Base-by-base conservation (phyloP, 2,113 vertebrate species). In the Chloropsis cyanopogon region DNA sequence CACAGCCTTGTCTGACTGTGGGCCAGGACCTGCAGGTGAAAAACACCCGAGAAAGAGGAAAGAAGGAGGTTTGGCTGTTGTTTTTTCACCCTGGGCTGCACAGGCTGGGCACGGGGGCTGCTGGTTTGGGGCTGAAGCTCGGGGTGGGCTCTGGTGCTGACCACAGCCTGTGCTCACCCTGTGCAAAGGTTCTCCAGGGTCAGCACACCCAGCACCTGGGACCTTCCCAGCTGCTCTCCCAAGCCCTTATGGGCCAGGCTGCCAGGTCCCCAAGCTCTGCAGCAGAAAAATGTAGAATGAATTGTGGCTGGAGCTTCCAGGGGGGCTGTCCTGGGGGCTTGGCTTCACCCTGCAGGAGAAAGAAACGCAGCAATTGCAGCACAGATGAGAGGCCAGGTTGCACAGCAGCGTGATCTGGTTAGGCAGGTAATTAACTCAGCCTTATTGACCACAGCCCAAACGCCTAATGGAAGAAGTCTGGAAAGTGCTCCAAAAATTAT, bases 401-500 rank as follows among this genome's bases (percentile, higher is more conserved):
- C 59, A 13, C 54, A 70, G 76, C 19, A 66, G 68, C 42, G 0
- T 6, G 88, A 26, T 66, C 83, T 81, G 26, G 71, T 93, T 26
- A 69, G 88, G 80, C 80, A 71, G 86, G 88, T 92, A 46, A 92
- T 95, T 88, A 96, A 83, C 91, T 91, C 69, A 12, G 78, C 56
- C 88, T 92, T 61, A 91, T 60, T 95, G 95, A 94, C 91, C 88
- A 71, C 88, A 39, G 89, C 91, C 87, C 78, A 82, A 82, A 81
- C 0, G 18, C 91, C 92, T 94, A 84, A 95, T 93, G 86, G 94
- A 84, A 88, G 94, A 26, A 92, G 83, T 21, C 95, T 97, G 94
- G 92, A 94, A 92, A 91, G 69, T 76, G 86, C 92, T 95, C 73
- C 84, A 89, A 90, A 86, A 88, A 92, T 92, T 91, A 81, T 91